Base-by-base conservation (phyloP, 2,113 vertebrate species). In the Guaruba guarouba region DNA sequence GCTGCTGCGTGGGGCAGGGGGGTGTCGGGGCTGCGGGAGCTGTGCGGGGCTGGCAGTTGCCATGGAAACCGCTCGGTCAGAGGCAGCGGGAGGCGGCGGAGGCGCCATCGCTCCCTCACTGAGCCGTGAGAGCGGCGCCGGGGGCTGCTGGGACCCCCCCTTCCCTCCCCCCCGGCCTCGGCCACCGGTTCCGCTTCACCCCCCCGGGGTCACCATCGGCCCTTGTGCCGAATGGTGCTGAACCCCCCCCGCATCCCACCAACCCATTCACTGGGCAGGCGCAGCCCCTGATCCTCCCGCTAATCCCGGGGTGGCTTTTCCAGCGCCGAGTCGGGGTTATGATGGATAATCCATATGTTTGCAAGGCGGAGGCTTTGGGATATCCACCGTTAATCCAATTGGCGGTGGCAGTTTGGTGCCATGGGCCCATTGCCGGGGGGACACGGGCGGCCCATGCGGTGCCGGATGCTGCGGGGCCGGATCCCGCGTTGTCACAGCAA, bases 261-360 rank as follows among this genome's bases (percentile, higher is more conserved):
- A 5, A 11, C 24, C 51, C 8, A 0, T 14, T 13, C 12, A 4
- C 62, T 2, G 4, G n/a, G 79, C n/a, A 11, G 41, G 57, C 12
- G 28, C 54, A 28, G 41, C 71, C 51, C 71, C 67, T 33, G 62
- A 79, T 70, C 83, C 73, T 37, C 52, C 35, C 2, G 16, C 66
- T 96, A 95, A 96, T 95, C 93, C 80, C 59, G 5, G 10, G 19
- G 64, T 16, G 91, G 77, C 78, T 87, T 92, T 92, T 93, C 64
- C 87, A 83, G 89, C 81, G 3, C 46, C 10, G 23, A 69, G 29
- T 13, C 54, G 1, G 80, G 92, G 93, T 76, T 71, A 61, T 39
- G 77, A 39, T 13, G 86, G 92, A 92, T 96, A 91, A 96, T 94
- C 95, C 90, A 15, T 75, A 67, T 89, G 93, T 96, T 96, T 94